Evolutionary conservation across 2,113 vertebrate genomes (phyloP).

Genomic region (Tychaedon coryphoeus): DNA sequence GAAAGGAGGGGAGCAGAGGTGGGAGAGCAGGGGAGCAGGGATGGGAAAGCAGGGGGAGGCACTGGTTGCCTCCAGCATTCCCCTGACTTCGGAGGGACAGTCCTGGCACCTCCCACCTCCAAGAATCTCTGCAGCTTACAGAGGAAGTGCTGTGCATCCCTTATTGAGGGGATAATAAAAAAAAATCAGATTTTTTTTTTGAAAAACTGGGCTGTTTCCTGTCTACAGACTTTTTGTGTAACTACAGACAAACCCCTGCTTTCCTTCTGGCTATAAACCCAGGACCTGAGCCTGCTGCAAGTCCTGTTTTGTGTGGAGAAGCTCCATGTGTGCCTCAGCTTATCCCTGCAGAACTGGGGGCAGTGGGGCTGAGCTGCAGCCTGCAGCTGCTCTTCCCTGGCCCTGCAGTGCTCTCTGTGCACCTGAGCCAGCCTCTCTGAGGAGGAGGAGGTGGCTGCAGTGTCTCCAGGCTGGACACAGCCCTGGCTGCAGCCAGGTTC

Average conservation of each 20-base stretch:
- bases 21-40: conserved; percentile 39
- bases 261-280: not conserved
- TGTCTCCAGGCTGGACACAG: not conserved
- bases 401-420: not conserved
- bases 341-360: not conserved
- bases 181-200: not conserved
- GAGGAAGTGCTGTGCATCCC: not conserved
- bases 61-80: not conserved
- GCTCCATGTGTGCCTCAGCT: fast-evolving
- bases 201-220: not conserved
- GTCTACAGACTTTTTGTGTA: not conserved
- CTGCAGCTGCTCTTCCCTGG: not conserved
- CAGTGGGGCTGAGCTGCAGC: not conserved
- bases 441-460: not conserved
- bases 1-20: not conserved
- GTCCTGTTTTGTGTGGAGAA: fast-evolving
- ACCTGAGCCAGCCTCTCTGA: not conserved
- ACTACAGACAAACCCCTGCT: not conserved
- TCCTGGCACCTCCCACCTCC: not conserved
- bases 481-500: not conserved
- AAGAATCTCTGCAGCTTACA: not conserved
- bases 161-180: not conserved
- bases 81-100: not conserved
- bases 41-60: not conserved
- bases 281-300: not conserved